Conservation (phyloP, 2,113 vertebrate species). For the Sphaerodactylus townsendi region DNA sequence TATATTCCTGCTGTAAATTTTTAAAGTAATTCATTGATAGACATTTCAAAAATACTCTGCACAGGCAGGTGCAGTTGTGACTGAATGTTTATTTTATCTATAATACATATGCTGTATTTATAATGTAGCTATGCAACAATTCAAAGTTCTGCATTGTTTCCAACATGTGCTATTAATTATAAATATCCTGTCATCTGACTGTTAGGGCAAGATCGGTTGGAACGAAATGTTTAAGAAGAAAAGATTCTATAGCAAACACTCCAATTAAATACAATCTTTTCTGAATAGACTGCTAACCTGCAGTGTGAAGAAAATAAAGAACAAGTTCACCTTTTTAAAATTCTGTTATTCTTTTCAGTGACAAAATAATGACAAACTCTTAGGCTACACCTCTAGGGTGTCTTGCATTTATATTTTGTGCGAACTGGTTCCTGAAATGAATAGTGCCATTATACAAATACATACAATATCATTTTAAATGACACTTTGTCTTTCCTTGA, state of each 20-base stretch:
- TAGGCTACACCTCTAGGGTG: conserved; percentile 59
- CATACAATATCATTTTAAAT: neutral
- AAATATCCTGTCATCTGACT: conserved; percentile 68
- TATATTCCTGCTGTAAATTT: neutral
- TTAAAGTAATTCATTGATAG: neutral
- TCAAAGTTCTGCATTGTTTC: conserved; percentile 63
- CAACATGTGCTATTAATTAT: conserved; percentile 73
- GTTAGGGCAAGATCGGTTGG: conserved; percentile 24
- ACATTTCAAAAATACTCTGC: neutral
- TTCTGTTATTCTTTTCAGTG: neutral
- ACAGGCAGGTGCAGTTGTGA: neutral
- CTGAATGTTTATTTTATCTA: conserved; percentile 16
- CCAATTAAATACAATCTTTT: neutral
- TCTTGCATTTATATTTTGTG: conserved; percentile 60
- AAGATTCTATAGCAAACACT: conserved; percentile 45
- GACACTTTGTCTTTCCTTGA: too few relatives aligned
- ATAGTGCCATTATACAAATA: conserved; percentile 38
- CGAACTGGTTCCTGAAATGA: conserved; percentile 57
- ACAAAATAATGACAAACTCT: neutral
- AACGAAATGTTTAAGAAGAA: conserved; percentile 54
- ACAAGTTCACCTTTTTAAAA: conserved; percentile 16
- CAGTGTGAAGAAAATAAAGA: neutral
- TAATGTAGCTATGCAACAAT: conserved; percentile 48
- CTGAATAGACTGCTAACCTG: too few relatives aligned
- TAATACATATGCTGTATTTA: conserved; percentile 29